A percentile compares a stretch with the other conserved stretches of the same genome.
These are phyloP conservation scores for Syrrhaptes paradoxus DNA, from an alignment of 2,113 vertebrate species.

Conservation along the genomic window DNA sequence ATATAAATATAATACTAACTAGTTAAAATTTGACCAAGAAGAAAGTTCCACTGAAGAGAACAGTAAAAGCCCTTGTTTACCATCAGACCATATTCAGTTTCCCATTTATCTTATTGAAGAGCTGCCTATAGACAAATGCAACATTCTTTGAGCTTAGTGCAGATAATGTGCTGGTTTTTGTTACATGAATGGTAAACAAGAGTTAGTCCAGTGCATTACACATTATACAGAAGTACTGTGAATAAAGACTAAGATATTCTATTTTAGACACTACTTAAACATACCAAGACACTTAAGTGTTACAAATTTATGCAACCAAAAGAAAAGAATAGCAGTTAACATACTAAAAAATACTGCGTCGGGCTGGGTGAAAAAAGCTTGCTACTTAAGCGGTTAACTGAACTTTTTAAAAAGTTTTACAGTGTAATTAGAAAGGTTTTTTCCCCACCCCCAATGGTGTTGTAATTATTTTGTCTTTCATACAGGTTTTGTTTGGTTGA, in stretches of 20 bases:
- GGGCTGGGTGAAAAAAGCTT: slow-evolving; percentile 47
- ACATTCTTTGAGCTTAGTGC: slow-evolving; percentile 96
- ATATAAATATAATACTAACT: slow-evolving; percentile 93
- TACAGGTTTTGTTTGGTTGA: slow-evolving; percentile 1
- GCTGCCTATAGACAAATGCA: slow-evolving; percentile 89
- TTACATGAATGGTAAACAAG: slow-evolving; percentile 97
- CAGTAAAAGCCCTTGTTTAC: slow-evolving; percentile 95
- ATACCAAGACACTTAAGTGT: slow-evolving; percentile 71
- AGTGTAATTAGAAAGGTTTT: slow-evolving; percentile 19
- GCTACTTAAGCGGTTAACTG: slow-evolving; percentile 61
- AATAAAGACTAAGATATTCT: slow-evolving; percentile 78
- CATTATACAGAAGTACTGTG: slow-evolving; percentile 82
- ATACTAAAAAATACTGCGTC: slow-evolving; percentile 77
- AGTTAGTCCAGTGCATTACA: slow-evolving; percentile 98
- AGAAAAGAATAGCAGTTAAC: slow-evolving; percentile 73
- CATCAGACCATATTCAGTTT: slow-evolving; percentile 90
- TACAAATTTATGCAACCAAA: slow-evolving; percentile 77
- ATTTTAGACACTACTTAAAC: slow-evolving; percentile 78
- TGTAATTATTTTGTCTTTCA: slow-evolving; percentile 54
- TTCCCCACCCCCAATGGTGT: not conserved
- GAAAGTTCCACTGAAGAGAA: slow-evolving; percentile 89
- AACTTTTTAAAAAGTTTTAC: slow-evolving; percentile 59
- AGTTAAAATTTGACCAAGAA: slow-evolving; percentile 92
- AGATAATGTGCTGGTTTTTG: slow-evolving; percentile 95
- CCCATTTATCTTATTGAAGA: slow-evolving; percentile 91